Conservation (phyloP, 2,888 invertebrate genomes). For the Phyto melanocephala region DNA sequence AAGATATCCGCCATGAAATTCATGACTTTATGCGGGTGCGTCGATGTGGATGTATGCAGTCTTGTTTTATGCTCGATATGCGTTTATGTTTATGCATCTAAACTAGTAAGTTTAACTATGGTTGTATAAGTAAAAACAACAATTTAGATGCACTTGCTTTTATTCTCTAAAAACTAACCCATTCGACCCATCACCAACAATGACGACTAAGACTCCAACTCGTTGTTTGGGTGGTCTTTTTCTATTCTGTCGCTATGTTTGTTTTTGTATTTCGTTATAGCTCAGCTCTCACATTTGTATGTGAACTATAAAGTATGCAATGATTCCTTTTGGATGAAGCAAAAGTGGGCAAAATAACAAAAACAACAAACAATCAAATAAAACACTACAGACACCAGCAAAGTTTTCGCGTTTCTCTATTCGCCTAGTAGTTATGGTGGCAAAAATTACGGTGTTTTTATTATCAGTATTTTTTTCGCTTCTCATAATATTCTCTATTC, state of each 20-base stretch:
- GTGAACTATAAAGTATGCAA: constrained; percentile 5
- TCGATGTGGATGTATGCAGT: background rate
- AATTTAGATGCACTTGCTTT: constrained; percentile 63
- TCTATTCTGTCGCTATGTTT: constrained; percentile 6
- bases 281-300: constrained; percentile 24
- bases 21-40: too few species aligned
- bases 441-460: constrained; percentile 57
- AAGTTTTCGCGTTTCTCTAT: constrained; percentile 54
- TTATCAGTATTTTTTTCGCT: constrained; percentile 37
- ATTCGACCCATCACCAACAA: constrained; percentile 26
- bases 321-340: constrained; percentile 31
- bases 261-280: constrained; percentile 9
- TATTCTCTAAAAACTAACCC: constrained; percentile 55
- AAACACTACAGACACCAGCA: constrained; percentile 13
- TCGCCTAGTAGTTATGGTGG: constrained; percentile 57
- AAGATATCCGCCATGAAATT: too few species aligned
- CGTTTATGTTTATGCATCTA: background rate
- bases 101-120: background rate
- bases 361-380: constrained; percentile 29
- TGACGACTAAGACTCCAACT: background rate
- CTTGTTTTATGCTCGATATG: background rate
- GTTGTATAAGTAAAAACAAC: constrained; percentile 42
- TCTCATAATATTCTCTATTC: constrained; percentile 17
- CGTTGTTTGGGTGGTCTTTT: constrained; percentile 6
- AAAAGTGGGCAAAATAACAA: background rate